Evolutionary conservation across 2,113 vertebrate genomes (phyloP).

Genomic region (Brachirus orientalis): DNA sequence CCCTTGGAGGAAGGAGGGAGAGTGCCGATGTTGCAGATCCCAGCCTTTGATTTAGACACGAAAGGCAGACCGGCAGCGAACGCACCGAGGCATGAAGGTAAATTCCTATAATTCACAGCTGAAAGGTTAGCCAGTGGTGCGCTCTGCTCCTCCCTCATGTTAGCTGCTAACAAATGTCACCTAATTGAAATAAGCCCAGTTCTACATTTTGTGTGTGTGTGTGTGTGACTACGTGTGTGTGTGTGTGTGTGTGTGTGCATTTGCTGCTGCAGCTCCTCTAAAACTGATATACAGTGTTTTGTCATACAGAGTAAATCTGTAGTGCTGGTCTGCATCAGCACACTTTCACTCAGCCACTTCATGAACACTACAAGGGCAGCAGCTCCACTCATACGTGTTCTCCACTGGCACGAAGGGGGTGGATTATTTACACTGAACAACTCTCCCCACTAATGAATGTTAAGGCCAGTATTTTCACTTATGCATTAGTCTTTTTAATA

Average conservation of each 20-base stretch:
- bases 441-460: background rate
- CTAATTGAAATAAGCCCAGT: slow-evolving; percentile 81
- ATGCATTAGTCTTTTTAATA: no score
- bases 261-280: slow-evolving; percentile 54
- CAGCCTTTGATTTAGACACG: slow-evolving; percentile 95
- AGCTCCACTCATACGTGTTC: background rate
- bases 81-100: slow-evolving; percentile 93
- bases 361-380: slow-evolving; percentile 15
- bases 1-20: slow-evolving; percentile 88
- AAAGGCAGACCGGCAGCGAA: slow-evolving; percentile 86
- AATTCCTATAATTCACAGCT: slow-evolving; percentile 97
- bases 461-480: background rate
- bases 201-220: slow-evolving; percentile 42
- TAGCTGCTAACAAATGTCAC: slow-evolving; percentile 89
- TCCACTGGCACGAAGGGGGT: background rate
- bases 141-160: slow-evolving; percentile 82
- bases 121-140: slow-evolving; percentile 89
- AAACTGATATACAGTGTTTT: slow-evolving; percentile 72
- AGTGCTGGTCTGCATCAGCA: slow-evolving; percentile 45
- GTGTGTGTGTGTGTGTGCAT: slow-evolving; percentile 16
- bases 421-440: background rate
- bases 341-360: slow-evolving; percentile 23
- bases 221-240: background rate
- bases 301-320: slow-evolving; percentile 59
- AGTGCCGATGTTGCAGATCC: slow-evolving; percentile 90